phyloP scores from a whole-genome alignment of 2,888 invertebrate genomes.

The Apamea crenata region DNA sequence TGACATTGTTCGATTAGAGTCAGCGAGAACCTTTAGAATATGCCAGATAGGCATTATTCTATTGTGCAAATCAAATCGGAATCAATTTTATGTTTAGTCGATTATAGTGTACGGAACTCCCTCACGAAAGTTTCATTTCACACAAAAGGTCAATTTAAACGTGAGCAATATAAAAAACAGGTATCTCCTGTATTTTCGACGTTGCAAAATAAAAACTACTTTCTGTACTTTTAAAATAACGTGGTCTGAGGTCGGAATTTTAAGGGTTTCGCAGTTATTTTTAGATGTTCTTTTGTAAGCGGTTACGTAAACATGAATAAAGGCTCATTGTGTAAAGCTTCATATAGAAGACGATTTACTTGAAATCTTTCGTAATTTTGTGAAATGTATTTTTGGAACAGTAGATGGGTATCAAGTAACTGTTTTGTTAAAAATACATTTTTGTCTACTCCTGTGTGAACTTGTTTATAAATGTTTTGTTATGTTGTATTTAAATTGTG shows the following conservation, averaged over 20 bases:
- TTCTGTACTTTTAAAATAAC: constrained; percentile 43
- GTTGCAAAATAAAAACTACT: constrained; percentile 50
- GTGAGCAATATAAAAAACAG: constrained; percentile 37
- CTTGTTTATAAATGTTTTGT: not conserved
- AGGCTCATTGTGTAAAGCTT: too few species aligned
- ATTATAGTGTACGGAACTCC: constrained; percentile 39
- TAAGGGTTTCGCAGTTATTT: constrained; percentile 26
- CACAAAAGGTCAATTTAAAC: constrained; percentile 13
- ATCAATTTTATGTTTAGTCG: not conserved
- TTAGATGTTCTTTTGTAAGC: not conserved
- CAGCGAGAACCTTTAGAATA: not conserved
- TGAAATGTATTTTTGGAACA: not conserved
- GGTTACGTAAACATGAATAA: not conserved
- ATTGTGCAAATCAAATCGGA: not conserved
- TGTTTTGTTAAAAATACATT: not conserved
- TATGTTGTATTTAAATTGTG: not conserved
- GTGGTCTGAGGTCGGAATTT: not conserved
- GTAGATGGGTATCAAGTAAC: not conserved
- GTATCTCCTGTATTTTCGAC: constrained; percentile 33
- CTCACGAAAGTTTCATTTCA: constrained; percentile 5
- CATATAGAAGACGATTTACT: not conserved
- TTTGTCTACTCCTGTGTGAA: not conserved
- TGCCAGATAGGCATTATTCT: not conserved
- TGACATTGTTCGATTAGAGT: too few species aligned
- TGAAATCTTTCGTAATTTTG: not conserved